phyloP scores from a whole-genome alignment of 2,888 invertebrate genomes.

The Apamea crenata region DNA sequence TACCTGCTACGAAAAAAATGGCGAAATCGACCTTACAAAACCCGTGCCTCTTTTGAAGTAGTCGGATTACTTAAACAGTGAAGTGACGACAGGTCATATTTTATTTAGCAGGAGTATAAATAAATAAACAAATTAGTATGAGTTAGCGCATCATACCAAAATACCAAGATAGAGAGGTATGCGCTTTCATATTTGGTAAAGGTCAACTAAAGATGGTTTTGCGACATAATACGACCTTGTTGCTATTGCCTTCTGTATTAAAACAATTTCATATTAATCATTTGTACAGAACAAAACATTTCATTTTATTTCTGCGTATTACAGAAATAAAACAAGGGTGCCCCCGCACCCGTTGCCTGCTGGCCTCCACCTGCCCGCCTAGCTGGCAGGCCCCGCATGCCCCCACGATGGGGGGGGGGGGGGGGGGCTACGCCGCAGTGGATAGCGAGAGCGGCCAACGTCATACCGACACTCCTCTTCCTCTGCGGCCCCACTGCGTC shows the following conservation, averaged over 20 bases:
- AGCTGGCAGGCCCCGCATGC: too few relatives aligned
- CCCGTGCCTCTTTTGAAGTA: neutral
- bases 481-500: too few relatives aligned
- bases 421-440: too few relatives aligned
- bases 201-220: constrained; percentile 51
- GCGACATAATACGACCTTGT: constrained; percentile 39
- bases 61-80: constrained; percentile 27
- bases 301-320: neutral
- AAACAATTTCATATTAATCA: constrained; percentile 15
- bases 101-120: constrained; percentile 46
- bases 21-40: constrained; percentile 15
- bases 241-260: constrained; percentile 12
- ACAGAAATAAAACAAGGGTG: too few relatives aligned
- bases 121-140: constrained; percentile 44
- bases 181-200: constrained; percentile 54
- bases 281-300: neutral
- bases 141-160: constrained; percentile 46
- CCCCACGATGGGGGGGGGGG: too few relatives aligned
- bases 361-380: too few relatives aligned
- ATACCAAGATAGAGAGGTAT: constrained; percentile 34
- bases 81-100: constrained; percentile 29
- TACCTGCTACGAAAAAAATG: neutral
- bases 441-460: too few relatives aligned
- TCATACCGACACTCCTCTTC: too few relatives aligned
- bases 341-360: too few relatives aligned